A percentile compares a stretch with the other conserved stretches of the same genome.
phyloP scores from a whole-genome alignment of 1,140 invertebrate species.

The Thaumetopoea pityocampa region DNA sequence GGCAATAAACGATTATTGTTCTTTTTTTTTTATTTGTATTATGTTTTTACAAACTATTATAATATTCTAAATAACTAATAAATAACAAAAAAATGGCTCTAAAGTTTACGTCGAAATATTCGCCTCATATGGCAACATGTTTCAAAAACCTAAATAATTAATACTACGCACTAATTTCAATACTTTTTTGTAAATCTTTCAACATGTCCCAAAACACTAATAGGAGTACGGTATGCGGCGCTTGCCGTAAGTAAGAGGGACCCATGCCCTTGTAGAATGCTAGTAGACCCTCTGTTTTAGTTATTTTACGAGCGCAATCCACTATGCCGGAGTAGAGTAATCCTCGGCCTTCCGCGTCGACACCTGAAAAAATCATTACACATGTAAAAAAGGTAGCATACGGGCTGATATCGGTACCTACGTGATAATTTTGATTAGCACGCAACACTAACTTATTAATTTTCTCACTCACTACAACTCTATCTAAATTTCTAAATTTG shows the following conservation, averaged over 20 bases:
- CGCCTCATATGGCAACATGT: no score
- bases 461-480: no score
- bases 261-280: slow-evolving; percentile 94
- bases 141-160: not conserved
- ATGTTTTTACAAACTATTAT: no score
- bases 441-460: no score
- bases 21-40: no score
- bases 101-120: no score
- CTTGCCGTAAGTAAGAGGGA: slow-evolving; percentile 89
- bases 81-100: no score
- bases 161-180: slow-evolving; percentile 14
- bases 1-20: no score
- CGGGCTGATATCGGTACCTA: no score
- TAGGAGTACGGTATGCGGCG: slow-evolving; percentile 90
- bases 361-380: slow-evolving; percentile 39
- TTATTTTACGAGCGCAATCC: slow-evolving; percentile 88
- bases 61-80: no score
- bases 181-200: slow-evolving; percentile 68
- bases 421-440: no score
- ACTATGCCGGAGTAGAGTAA: slow-evolving; percentile 83
- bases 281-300: slow-evolving; percentile 84
- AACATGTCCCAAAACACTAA: slow-evolving; percentile 92
- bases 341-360: slow-evolving; percentile 81
- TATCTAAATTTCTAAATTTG: no score
- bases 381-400: not conserved